Conservation (phyloP, 2,888 invertebrate genomes). For the Agelastica alni region DNA sequence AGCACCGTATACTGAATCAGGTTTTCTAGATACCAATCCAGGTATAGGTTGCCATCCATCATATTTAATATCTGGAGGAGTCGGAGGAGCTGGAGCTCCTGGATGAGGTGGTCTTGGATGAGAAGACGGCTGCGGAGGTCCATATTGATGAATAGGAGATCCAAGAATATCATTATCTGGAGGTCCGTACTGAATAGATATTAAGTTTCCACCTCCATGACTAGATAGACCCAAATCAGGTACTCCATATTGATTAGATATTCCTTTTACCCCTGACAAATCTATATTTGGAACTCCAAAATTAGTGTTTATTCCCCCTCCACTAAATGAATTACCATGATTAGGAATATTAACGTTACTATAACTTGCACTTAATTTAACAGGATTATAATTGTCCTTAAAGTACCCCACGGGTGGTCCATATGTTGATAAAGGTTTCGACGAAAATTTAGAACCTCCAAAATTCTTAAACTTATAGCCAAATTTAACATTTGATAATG, state of each 20-base stretch:
- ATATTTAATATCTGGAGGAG: conserved; percentile 74
- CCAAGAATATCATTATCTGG: conserved; percentile 28
- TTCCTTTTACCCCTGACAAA: conserved; percentile 8
- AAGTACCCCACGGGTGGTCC: conserved; percentile 43
- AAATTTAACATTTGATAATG: conserved; percentile 47
- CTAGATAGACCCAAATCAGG: conserved; percentile 30
- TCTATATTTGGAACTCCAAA: conserved; percentile 27
- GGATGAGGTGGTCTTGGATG: conserved; percentile 66
- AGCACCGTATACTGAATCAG: conserved; percentile 46
- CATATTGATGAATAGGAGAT: conserved; percentile 51
- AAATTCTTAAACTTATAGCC: conserved; percentile 48
- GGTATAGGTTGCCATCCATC: conserved; percentile 89
- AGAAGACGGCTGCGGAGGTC: conserved; percentile 64
- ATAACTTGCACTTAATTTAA: conserved; percentile 33
- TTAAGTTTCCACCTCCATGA: conserved; percentile 10
- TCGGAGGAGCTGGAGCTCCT: conserved; percentile 74
- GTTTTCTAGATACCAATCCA: conserved; percentile 61
- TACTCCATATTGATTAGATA: conserved; percentile 34
- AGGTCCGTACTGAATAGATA: conserved; percentile 35
- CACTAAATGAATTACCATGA: conserved; percentile 11
- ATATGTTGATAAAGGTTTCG: conserved; percentile 41
- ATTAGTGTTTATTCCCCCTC: conserved; percentile 16
- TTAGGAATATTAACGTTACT: conserved; percentile 22
- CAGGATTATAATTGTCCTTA: conserved; percentile 36
- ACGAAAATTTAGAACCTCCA: conserved; percentile 42